Base-by-base conservation (phyloP, 1,140 invertebrate genomes). In the Heliconius hewitsoni region DNA sequence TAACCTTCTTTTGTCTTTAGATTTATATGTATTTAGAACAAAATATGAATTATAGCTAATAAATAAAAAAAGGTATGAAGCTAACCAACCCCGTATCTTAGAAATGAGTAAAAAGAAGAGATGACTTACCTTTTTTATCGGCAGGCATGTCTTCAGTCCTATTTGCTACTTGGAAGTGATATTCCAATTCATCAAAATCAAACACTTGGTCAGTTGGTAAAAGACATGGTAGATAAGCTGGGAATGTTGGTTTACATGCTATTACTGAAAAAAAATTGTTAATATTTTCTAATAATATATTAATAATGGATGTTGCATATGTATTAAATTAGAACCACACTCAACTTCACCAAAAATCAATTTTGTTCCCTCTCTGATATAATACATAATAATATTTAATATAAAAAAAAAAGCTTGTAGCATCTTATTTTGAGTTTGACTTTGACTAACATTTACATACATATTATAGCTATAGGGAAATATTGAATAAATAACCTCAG, bases 131-230 rank as follows among this genome's bases (percentile, higher is more conserved):
- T 94, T 95, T 90, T 90, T 95, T 95, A 92, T 95, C 89, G 82
- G 93, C 90, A 76, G 95, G 86, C 94, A 95, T 89, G 94, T 96
- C 92, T 94, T 96, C 93, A 89, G 96, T 95, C 96, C 96, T 82
- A 95, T 95, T 91, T 90, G 96, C 96, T 52, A 96, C 95, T 87
- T 97, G 96, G 81, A 97, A 96, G 88, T 97, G 96, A 92, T 98
- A 97, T 87, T 99, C 98, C 80, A 98, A 95, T 91, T 98, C 97
- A 89, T 99, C 98, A 86, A 97, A 97, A 87, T 99, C 98, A 95
- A 99, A 98, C 42, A 99, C 97, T 95, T 99, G 98, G 95, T 99
- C 98, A 84, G 97, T 97, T 2, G 98, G 98, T 83, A 99, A 92
- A 8, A 99, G 95, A 5, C 98, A 98, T 82, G 97, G 96, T 9